Evolutionary conservation across 2,888 invertebrate genomes (phyloP).

Genomic region (Amiota mariae): DNA sequence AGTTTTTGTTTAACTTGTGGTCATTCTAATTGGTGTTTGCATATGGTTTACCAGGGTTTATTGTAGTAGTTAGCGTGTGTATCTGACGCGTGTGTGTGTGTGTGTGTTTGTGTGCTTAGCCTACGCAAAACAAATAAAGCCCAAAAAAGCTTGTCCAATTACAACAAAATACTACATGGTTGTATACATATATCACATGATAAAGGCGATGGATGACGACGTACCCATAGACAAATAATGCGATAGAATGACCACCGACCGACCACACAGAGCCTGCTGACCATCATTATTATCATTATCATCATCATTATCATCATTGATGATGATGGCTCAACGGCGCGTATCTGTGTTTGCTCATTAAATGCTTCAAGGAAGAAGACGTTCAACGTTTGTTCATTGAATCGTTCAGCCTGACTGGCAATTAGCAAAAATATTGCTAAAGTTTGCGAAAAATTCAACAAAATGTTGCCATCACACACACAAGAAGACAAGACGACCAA

Average conservation of each 20-base stretch:
- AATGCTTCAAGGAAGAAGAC: slow-evolving; percentile 53
- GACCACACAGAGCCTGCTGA: slow-evolving; percentile 22
- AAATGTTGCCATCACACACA: slow-evolving; percentile 22
- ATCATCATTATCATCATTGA: slow-evolving; percentile 48
- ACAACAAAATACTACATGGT: slow-evolving; percentile 11
- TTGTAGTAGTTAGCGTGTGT: slow-evolving; percentile 6
- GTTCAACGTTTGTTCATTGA: no score
- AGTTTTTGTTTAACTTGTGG: slow-evolving; percentile 61
- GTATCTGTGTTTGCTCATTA: slow-evolving; percentile 64
- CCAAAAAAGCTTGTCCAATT: background rate
- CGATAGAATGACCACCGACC: background rate
- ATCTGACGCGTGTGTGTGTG: slow-evolving; percentile 5
- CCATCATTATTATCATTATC: slow-evolving; percentile 56
- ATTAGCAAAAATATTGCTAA: slow-evolving; percentile 56
- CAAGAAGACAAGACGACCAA: background rate
- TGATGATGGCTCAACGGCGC: slow-evolving; percentile 42
- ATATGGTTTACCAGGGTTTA: slow-evolving; percentile 57
- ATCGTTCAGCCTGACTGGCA: slow-evolving; percentile 46
- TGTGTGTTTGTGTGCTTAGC: slow-evolving; percentile 1
- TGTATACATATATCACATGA: no score
- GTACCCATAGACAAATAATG: background rate
- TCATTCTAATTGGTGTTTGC: slow-evolving; percentile 67
- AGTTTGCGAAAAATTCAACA: slow-evolving; percentile 63
- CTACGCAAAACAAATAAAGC: slow-evolving; percentile 25
- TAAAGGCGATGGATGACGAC: background rate